Base-by-base conservation (phyloP, 2,113 vertebrate species). In the Boulengeromyrus knoepffleri region DNA sequence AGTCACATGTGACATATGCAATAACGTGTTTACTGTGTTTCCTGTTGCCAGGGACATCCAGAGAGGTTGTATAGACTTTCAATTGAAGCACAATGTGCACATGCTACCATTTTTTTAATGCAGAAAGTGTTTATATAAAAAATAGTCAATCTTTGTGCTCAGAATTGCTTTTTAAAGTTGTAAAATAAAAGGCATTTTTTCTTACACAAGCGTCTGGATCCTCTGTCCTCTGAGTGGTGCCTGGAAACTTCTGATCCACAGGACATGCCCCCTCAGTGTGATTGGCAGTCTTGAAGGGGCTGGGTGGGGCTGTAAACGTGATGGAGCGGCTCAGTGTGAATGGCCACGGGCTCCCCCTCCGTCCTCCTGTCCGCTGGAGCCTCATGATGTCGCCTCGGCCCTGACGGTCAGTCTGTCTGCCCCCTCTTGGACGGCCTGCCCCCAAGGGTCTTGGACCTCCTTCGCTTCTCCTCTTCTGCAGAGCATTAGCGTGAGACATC, bases 1-100 rank as follows among this genome's bases (percentile, higher is more conserved):
- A 91, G 94, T 96, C 96, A 96, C 95, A 95, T 96, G 97, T 97
- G 96, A 96, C 96, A 97, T 98, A 98, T 99, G 98, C 98, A 99
- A 99, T 99, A 98, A 97, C 93, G 95, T 97, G 97, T 98, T 98
- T 97, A 97, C 97, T 95, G 96, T 97, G 95, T 94, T 96, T 95
- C 93, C 93, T 94, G 93, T 93, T 92, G 88, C 95, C 93, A 94
- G 95, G 94, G 74, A 90, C 94, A 96, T 96, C 97, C 93, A 94
- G 94, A 96, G 95, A 94, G 95, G 97, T 97, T 97, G 97, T 97
- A 96, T 94, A 97, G 96, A 97, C 96, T 96, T 96, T 95, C 97
- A 96, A 96, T 96, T 92, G 77, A 98, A 99, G 98, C 98, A 99
- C 98, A 99, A 97, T 96, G 97, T 99, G 98, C 98, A 97, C 96